Base-by-base conservation (phyloP, 2,888 invertebrate genomes). In the Metallyticus violacea region DNA sequence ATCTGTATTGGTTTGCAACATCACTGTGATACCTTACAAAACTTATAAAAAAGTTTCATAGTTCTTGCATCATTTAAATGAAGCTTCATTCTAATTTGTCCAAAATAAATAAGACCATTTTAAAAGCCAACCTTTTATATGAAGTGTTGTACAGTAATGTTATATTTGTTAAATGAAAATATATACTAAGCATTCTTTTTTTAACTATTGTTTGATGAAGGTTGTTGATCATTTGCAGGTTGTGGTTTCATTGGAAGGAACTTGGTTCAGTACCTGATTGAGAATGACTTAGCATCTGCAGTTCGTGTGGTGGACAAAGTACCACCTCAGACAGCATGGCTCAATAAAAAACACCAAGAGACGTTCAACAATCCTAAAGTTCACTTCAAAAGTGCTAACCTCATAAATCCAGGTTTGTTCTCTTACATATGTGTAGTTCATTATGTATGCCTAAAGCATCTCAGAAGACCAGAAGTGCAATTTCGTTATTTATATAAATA, bases 221-320 rank as follows among this genome's bases (percentile, higher is more conserved):
- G 0, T 6, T 15, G 9, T 30, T 30, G 30, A 7, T 30, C 22
- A 15, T 89, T 90, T 91, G 83, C 92, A 98, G 98, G 98, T 92
- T 97, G 97, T 92, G 98, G 98, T 90, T 98, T 98, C 92, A 96
- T 98, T 91, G 98, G 98, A 89, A 95, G 98, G 90, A 97, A 98
- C 93, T 93, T 98, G 89, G 96, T 97, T 88, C 94, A 95, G 88
- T 96, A 96, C 92, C 93, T 98, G 90, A 93, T 98, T 89, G 93
- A 94, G 88, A 96, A 97, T 92, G 94, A 96, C 90, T 92, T 97
- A 90, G 96, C 95, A 88, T 95, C 95, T 90, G 94, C 93, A 90
- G 93, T 98, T 88, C 94, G 96, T 89, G 95, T 97, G 82, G 97
- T 97, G 87, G 98, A 98, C 92, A 98, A 98, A 92, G 97, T 98